Conservation (phyloP, 2,113 vertebrate genomes). For the Uropsilus gracilis region DNA sequence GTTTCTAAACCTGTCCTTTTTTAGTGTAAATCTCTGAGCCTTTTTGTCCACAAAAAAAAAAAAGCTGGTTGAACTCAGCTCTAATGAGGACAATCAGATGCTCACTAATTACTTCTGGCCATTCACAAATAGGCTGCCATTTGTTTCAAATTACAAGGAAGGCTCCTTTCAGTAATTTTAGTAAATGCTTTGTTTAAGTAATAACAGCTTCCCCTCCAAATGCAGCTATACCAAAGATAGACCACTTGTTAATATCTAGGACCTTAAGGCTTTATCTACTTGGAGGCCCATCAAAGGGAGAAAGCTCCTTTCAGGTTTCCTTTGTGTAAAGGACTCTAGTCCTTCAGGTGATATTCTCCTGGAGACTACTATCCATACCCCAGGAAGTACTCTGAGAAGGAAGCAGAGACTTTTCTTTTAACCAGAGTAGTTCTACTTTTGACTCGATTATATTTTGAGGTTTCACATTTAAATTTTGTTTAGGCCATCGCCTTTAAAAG, state of each 20-base stretch:
- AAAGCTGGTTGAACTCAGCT: background rate
- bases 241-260: background rate
- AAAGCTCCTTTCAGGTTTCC: background rate
- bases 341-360: background rate
- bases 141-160: background rate
- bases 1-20: background rate
- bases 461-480: conserved; percentile 26
- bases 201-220: background rate
- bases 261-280: background rate
- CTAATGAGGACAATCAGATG: background rate
- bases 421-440: background rate
- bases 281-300: background rate
- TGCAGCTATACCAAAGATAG: background rate
- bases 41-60: background rate
- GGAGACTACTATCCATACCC: background rate
- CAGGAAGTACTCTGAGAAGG: background rate
- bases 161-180: conserved; percentile 27
- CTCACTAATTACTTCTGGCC: background rate
- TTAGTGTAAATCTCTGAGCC: background rate
- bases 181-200: conserved; percentile 15
- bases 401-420: background rate
- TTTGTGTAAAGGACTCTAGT: background rate
- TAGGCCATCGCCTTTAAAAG: background rate
- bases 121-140: background rate
- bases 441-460: background rate